phyloP scores from a whole-genome alignment of 2,797 vertebrate genomes.

The Urophycis tenuis region DNA sequence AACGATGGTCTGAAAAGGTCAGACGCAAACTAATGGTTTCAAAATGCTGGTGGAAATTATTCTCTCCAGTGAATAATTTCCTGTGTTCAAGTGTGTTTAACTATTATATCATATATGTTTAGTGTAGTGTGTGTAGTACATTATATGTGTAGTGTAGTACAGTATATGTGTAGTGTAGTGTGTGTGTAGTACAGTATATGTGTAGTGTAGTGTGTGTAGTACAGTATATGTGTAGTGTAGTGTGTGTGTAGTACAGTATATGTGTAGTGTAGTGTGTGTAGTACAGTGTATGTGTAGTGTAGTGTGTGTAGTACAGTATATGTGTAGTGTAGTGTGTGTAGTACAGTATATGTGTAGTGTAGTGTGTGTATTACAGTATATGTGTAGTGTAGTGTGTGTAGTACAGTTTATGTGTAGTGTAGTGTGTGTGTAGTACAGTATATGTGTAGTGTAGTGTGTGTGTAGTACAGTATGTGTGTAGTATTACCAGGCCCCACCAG shows the following conservation, averaged over 20 bases:
- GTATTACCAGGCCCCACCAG: constrained; percentile 98
- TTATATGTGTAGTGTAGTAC: neutral
- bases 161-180: neutral
- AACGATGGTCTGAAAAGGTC: no score
- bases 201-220: neutral
- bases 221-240: neutral
- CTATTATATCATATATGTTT: neutral
- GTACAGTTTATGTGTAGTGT: neutral
- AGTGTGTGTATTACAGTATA: neutral
- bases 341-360: neutral
- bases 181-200: no score
- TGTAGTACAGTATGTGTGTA: neutral
- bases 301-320: no score
- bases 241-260: neutral
- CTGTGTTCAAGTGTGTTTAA: no score
- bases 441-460: neutral
- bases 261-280: no score
- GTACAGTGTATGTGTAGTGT: neutral
- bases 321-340: no score
- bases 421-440: neutral
- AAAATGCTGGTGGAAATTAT: no score
- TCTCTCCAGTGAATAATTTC: no score
- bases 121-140: neutral
- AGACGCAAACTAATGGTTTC: no score
- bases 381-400: neutral